Evolutionary conservation across 2,113 vertebrate genomes (phyloP).

Genomic region (Myocastor coypus): DNA sequence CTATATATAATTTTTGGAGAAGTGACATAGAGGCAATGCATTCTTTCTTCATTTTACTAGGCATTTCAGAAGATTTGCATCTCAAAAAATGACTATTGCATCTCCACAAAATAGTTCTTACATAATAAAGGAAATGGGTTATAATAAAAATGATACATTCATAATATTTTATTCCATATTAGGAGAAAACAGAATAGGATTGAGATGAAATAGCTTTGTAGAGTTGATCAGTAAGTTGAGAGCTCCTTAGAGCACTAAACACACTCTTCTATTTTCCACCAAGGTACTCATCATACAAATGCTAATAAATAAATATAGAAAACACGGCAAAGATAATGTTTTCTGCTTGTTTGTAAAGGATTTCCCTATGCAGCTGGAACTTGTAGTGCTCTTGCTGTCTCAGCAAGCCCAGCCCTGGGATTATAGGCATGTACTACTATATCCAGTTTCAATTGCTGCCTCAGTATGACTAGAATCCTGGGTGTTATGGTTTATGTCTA

Average conservation of each 20-base stretch:
- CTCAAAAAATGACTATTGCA: not conserved
- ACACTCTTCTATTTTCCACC: not conserved
- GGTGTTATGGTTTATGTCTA: no score
- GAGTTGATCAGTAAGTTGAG: not conserved
- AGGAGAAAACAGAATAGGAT: not conserved
- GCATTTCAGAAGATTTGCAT: not conserved
- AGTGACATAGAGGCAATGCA: not conserved
- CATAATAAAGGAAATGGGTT: not conserved
- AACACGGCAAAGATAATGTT: not conserved
- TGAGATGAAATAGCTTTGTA: not conserved
- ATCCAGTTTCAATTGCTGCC: no score
- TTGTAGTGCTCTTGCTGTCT: no score
- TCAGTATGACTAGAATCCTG: no score
- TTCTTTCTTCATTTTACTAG: not conserved
- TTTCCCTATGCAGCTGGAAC: no score
- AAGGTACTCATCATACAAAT: not conserved
- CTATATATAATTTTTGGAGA: not conserved
- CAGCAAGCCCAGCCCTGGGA: no score
- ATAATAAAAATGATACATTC: not conserved
- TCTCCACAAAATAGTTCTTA: not conserved
- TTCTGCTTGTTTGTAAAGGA: no score
- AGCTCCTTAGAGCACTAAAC: not conserved
- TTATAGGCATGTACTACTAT: no score
- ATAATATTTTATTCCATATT: not conserved
- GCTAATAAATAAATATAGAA: not conserved